These are phyloP conservation scores for Schrankia costaestrigalis DNA, from an alignment of 2,888 invertebrate genomes.

Conservation along the genomic window DNA sequence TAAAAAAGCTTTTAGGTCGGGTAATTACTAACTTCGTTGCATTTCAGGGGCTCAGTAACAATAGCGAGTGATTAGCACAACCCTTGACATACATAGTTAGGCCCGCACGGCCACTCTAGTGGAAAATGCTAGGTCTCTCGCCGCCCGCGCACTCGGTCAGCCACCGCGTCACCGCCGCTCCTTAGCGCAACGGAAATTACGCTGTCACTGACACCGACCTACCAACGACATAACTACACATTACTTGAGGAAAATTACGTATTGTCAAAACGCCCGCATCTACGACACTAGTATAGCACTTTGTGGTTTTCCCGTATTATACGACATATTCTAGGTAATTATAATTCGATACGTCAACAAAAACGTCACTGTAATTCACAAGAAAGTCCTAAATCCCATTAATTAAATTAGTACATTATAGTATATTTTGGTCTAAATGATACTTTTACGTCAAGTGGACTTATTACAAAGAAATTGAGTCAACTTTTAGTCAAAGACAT, in stretches of 20 bases:
- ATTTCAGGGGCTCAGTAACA: conserved; percentile 68
- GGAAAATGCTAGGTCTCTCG: conserved; percentile 73
- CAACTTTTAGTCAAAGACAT: conserved; percentile 28
- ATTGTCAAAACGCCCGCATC: neutral
- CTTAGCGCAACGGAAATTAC: conserved; percentile 41
- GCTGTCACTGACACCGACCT: conserved; percentile 23
- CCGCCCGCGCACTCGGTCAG: conserved; percentile 43
- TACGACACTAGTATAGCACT: neutral
- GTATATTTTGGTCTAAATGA: too few relatives aligned
- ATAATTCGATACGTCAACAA: too few relatives aligned
- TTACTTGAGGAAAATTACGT: conserved; percentile 12
- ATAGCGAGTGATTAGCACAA: conserved; percentile 69
- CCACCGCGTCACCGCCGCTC: conserved; percentile 30
- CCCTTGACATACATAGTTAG: conserved; percentile 75
- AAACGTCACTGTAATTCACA: too few relatives aligned
- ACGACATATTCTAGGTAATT: too few relatives aligned
- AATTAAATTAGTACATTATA: too few relatives aligned
- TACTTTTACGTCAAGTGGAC: too few relatives aligned
- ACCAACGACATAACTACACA: conserved; percentile 8
- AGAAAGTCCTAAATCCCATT: too few relatives aligned
- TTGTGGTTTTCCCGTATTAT: neutral
- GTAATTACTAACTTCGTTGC: conserved; percentile 38
- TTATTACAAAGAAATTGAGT: conserved; percentile 16
- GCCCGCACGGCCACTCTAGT: conserved; percentile 67
- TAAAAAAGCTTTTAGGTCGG: conserved; percentile 35